A percentile compares a stretch with the other conserved stretches of the same genome.
phyloP scores from a whole-genome alignment of 2,888 invertebrate genomes.

The Operophtera brumata region DNA sequence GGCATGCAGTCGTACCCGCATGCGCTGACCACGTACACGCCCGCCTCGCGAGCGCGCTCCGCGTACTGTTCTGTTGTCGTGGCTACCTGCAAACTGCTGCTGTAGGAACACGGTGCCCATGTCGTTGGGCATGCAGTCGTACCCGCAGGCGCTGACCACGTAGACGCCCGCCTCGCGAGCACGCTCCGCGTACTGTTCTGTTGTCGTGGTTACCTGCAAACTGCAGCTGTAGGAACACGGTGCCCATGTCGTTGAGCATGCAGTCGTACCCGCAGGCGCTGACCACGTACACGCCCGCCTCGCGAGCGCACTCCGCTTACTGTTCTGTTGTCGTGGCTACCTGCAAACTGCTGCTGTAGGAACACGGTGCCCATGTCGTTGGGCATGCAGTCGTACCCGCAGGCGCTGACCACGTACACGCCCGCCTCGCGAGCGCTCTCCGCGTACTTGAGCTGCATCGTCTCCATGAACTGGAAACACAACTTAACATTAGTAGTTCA shows the following conservation, averaged over 20 bases:
- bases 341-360: constrained; percentile 88
- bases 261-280: too few species aligned
- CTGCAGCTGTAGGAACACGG: too few species aligned
- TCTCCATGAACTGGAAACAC: constrained; percentile 86
- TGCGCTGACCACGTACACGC: not conserved
- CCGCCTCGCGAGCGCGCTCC: too few species aligned
- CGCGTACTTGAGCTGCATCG: constrained; percentile 90
- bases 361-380: constrained; percentile 92
- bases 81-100: too few species aligned
- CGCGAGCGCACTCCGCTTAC: constrained; percentile 86
- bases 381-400: constrained; percentile 96
- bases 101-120: too few species aligned
- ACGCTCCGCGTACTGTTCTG: too few species aligned
- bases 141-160: not conserved
- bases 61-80: too few species aligned
- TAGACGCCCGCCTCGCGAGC: too few species aligned
- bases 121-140: too few species aligned
- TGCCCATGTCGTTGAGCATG: too few species aligned
- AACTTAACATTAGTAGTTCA: not conserved
- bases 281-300: constrained; percentile 44
- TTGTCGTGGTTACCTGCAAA: constrained; percentile 78
- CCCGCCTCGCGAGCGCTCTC: constrained; percentile 87
- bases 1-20: too few species aligned
- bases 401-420: constrained; percentile 93
- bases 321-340: too few species aligned